A percentile compares a stretch with the other conserved stretches of the same genome.
phyloP scores from a whole-genome alignment of 35 echinoderm and acorn worm genomes.

The Acanthaster planci region DNA sequence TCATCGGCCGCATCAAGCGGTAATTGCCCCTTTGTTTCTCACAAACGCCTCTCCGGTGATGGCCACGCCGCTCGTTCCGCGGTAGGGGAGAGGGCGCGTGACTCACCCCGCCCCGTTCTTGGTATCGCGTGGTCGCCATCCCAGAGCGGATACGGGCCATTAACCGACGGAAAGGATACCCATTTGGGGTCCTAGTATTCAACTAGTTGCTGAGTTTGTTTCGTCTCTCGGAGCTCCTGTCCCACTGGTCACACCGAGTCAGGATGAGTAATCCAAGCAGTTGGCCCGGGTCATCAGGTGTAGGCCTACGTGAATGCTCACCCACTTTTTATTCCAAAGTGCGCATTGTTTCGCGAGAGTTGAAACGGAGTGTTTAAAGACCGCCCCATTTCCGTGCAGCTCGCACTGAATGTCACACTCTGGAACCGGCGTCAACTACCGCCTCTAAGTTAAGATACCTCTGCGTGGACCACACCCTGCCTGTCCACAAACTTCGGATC shows the following conservation, averaged over 20 bases:
- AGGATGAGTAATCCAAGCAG: constrained; percentile 5
- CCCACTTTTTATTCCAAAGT: neutral
- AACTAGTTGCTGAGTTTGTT: neutral
- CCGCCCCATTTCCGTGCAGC: neutral
- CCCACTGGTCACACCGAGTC: constrained; percentile 8
- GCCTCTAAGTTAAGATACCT: neutral
- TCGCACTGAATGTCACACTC: neutral
- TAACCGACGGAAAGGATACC: constrained; percentile 21
- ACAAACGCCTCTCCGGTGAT: too few species aligned
- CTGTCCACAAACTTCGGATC: neutral
- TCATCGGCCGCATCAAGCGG: too few species aligned
- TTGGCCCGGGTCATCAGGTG: neutral
- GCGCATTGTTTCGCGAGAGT: neutral
- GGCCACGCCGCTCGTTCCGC: too few species aligned
- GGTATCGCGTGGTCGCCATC: constrained; percentile 8
- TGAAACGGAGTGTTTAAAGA: neutral
- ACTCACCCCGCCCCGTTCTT: constrained; percentile 13
- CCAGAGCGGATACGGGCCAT: constrained; percentile 10
- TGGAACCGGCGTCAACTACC: neutral
- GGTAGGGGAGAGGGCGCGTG: neutral
- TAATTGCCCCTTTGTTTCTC: too few species aligned
- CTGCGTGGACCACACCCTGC: neutral
- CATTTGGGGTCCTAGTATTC: constrained; percentile 1
- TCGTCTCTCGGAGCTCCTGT: neutral
- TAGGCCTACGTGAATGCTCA: neutral